A percentile compares a stretch with the other conserved stretches of the same genome.
Conservation (phyloP, 2,888 invertebrate genomes). For the Ophioninae sp. region DNA sequence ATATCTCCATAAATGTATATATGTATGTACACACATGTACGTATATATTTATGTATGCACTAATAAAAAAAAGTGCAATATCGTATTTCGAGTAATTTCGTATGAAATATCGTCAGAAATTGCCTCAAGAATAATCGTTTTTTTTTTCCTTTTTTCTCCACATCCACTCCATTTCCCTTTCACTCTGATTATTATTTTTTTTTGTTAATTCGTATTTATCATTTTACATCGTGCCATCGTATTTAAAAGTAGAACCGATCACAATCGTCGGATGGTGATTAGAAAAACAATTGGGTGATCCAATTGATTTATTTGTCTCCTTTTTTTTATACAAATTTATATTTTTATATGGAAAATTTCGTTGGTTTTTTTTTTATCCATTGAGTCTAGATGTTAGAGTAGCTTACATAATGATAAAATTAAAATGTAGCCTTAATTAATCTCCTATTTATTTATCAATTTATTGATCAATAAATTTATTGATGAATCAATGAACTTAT, state of each 20-base stretch:
- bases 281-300: neutral
- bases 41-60: neutral
- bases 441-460: neutral
- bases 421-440: no score
- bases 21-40: neutral
- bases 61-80: neutral
- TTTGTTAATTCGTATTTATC: no score
- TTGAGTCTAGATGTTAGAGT: no score
- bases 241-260: no score
- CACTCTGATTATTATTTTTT: no score
- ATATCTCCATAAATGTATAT: neutral
- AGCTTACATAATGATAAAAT: no score
- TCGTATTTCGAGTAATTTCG: conserved; percentile 1
- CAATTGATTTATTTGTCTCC: neutral
- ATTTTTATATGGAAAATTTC: no score
- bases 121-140: neutral
- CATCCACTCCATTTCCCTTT: no score
- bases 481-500: no score
- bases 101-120: neutral
- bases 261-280: neutral
- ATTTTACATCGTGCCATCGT: no score
- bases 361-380: no score
- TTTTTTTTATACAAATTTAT: neutral
- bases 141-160: neutral
- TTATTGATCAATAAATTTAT: no score